Percentiles rank a stretch among this genome's conserved stretches.
These are phyloP conservation scores for Odobenus rosmarus DNA, from an alignment of 2,113 vertebrate species.

Conservation along the genomic window DNA sequence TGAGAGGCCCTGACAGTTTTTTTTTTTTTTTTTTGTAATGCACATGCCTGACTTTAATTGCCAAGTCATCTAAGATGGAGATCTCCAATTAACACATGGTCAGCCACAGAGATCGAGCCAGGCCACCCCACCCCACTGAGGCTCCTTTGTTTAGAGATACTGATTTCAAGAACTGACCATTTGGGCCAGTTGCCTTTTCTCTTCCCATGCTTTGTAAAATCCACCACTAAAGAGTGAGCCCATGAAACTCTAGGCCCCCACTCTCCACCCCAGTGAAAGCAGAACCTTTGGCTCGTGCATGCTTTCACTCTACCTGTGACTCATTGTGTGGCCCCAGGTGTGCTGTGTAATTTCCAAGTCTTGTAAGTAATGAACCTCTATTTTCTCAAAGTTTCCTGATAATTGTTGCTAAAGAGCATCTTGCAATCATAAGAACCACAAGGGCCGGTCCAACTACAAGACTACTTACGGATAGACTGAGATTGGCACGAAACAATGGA, in stretches of 20 bases:
- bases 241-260: not conserved
- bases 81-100: not conserved
- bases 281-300: not conserved
- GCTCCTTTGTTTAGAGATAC: not conserved
- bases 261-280: not conserved
- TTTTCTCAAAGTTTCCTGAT: not conserved
- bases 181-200: not conserved
- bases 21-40: not conserved
- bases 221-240: not conserved
- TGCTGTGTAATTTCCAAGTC: not conserved
- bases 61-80: not conserved
- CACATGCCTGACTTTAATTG: not conserved
- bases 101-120: not conserved
- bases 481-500: not conserved
- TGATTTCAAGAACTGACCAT: not conserved
- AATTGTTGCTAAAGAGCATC: not conserved
- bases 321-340: too few species aligned
- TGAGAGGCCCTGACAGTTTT: not conserved
- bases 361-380: not conserved
- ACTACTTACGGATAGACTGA: not conserved
- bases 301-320: not conserved
- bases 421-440: not conserved
- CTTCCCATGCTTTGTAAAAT: not conserved
- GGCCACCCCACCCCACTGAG: not conserved
- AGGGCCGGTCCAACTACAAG: not conserved